Base-by-base conservation (phyloP, 2,797 vertebrate genomes). In the Chiroxiphia lanceolata region DNA sequence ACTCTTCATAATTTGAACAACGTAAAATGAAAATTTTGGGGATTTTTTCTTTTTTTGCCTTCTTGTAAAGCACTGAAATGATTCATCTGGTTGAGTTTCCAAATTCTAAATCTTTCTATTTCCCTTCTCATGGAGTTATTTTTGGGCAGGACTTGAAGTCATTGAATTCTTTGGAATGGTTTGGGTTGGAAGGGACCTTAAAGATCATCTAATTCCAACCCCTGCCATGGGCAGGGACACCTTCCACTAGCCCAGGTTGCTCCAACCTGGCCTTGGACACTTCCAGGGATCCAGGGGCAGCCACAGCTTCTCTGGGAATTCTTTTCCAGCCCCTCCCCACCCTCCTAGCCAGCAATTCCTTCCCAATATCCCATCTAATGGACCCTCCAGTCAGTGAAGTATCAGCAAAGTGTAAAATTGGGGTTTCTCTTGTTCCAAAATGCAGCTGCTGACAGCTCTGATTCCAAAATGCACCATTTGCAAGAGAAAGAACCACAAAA, bases 121-220 rank as follows among this genome's bases (percentile, higher is more conserved):
- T 48, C 48, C 33, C 50, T 21, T 21, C 36, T 54, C 15, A 7
- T 6, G 3, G 27, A 13, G 48, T 77, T 31, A 19, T 36, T 71
- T 25, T 65, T 19, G 5, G 9, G 53, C 16, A 11, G 2, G 11
- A 10, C 18, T 57, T 29, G 25, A 56, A 80, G n/a, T 51, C 5
- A 26, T 8, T 10, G 29, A 15, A 7, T 38, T 29, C 10, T 40
- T 40, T 44, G 59, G 26, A 42, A 56, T 36, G 6, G 25, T 34
- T 63, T 48, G 48, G 31, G 65, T 6, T 34, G 31, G 65, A 8
- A 54, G 14, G 11, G 29, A 47, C 14, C 6, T 34, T 20, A 47
- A 59, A 23, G 10, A 8, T 3, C 54, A 23, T 17, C 71, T 33
- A 1, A 4, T 71, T 0, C 33, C 47, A 14, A 13, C 23, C 3